Percentiles rank a stretch among this genome's conserved stretches.
Evolutionary conservation across 2,797 vertebrate species (phyloP).

Genomic region (Phrynocephalus forsythii): DNA sequence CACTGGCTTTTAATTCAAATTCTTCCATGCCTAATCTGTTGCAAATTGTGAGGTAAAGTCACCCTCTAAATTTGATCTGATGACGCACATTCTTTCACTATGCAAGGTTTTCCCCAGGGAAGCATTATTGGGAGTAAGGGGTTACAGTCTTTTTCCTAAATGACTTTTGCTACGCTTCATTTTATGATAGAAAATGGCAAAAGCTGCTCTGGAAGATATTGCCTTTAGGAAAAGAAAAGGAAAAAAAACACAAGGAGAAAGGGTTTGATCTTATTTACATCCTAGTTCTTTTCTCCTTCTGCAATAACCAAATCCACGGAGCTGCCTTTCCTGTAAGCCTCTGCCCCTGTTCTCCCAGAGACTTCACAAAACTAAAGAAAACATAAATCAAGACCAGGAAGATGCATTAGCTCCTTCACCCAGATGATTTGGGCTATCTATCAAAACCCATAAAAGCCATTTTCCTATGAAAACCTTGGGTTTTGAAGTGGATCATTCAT

Average conservation of each 20-base stretch:
- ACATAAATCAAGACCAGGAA: background rate
- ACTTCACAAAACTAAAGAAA: constrained; percentile 25
- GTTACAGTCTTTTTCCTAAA: background rate
- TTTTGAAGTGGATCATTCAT: constrained; percentile 31
- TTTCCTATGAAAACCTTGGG: constrained; percentile 52
- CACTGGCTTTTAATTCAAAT: no score
- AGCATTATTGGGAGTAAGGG: background rate
- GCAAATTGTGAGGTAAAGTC: background rate
- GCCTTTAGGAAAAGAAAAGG: background rate
- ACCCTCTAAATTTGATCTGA: background rate
- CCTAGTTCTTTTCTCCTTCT: background rate
- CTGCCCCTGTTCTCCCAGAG: constrained; percentile 9
- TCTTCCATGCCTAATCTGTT: no score
- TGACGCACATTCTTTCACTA: background rate
- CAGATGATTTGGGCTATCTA: constrained; percentile 30
- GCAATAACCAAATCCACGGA: background rate
- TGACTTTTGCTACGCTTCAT: fast-evolving
- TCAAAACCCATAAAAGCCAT: constrained; percentile 41
- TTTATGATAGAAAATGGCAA: background rate
- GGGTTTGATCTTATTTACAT: background rate
- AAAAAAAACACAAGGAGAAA: background rate
- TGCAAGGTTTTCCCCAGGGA: background rate
- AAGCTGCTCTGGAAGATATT: background rate
- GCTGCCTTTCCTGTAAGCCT: background rate
- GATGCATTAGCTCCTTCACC: constrained; percentile 25